Base-by-base conservation (phyloP, 1,140 invertebrate species). In the Heliconius himera region DNA sequence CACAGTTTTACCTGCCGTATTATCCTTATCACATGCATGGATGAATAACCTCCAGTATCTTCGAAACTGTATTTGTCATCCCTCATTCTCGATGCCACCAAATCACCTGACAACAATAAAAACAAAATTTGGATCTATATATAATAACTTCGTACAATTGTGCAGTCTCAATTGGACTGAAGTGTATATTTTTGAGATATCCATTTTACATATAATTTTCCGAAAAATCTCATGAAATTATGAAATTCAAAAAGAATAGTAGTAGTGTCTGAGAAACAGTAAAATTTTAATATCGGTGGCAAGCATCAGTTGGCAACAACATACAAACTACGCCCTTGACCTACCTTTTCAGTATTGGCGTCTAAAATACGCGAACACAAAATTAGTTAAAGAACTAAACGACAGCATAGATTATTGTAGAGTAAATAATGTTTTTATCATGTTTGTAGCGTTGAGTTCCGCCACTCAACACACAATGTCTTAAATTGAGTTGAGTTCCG, bases 311-410 rank as follows among this genome's bases (percentile, higher is more conserved):
- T 81, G 80, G 80, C 80, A 81, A 60, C 72, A 72, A 74, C 33
- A 75, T 41, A 74, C 36, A 71, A 73, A 41, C 38, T 22, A 66
- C 80, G 76, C 73, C 80, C 80, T 81, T 81, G 80, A 81, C 80
- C 80, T 78, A 78, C 46, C 80, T 76, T 60, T 81, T 33, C 74
- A 46, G 49, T 78, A 78, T 73, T 78, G 51, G 71, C 71, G 49
- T 78, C 72, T 26, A 41, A 54, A 76, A 76, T 76, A 76, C 56
- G 74, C 54, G 56, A 76, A 76, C 74, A 66, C 36, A n/a, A 76
- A 76, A 76, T 66, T 41, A 76, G 38, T 60, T 66, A 2, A 66
- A 66, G 74, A 76, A 38, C 22, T 18, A 66, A 38, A 76, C 56
- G 60, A 66, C 60, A 29, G 22, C 26, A 8, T 26, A 22, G 33